Evolutionary conservation across 2,888 invertebrate genomes (phyloP).

Genomic region (Gisinianus flammeolus): DNA sequence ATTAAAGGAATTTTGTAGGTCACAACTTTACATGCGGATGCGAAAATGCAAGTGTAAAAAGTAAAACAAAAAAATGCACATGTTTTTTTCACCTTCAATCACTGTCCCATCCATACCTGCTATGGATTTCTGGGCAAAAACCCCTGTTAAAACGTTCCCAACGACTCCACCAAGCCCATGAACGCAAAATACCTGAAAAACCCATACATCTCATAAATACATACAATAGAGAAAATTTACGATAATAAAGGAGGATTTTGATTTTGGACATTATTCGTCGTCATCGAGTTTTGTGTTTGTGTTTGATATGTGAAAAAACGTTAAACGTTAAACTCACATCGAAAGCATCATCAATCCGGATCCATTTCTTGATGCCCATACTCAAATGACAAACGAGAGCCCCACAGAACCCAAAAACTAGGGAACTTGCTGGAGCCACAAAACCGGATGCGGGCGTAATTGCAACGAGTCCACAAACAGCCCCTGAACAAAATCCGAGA

Average conservation of each 20-base stretch:
- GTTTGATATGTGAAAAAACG: not conserved
- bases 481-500: slow-evolving; percentile 51
- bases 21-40: no score
- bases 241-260: no score
- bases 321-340: slow-evolving; percentile 44
- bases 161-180: slow-evolving; percentile 52
- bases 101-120: slow-evolving; percentile 50
- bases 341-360: slow-evolving; percentile 51
- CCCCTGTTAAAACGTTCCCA: slow-evolving; percentile 53
- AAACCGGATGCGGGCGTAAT: slow-evolving; percentile 52
- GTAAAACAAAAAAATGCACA: no score
- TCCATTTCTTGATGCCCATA: slow-evolving; percentile 45
- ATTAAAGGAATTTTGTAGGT: no score
- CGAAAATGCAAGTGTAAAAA: no score
- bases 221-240: no score
- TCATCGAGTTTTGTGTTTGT: not conserved
- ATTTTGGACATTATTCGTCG: no score
- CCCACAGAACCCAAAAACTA: slow-evolving; percentile 53
- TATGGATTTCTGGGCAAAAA: slow-evolving; percentile 54
- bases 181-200: slow-evolving; percentile 43
- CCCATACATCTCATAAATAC: not conserved
- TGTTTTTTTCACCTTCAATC: no score
- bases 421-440: slow-evolving; percentile 43
- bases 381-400: slow-evolving; percentile 51
- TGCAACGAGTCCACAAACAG: slow-evolving; percentile 50